Evolutionary conservation across 2,888 invertebrate genomes (phyloP).

Genomic region (Clusia tigrina): DNA sequence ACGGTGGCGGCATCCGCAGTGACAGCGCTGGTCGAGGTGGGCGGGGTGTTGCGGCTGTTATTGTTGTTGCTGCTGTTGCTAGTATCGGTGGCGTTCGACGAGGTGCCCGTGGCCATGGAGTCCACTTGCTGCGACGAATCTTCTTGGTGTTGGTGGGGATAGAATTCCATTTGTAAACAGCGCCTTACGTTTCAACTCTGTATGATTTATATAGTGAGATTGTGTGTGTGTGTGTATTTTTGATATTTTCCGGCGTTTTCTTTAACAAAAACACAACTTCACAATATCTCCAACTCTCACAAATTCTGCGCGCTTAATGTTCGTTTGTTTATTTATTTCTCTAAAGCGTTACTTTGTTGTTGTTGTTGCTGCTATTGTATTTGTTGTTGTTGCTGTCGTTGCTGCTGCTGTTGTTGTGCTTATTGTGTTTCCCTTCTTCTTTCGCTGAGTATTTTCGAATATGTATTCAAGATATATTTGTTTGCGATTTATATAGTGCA

Average conservation of each 20-base stretch:
- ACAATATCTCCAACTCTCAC: background rate
- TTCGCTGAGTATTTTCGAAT: slow-evolving; percentile 11
- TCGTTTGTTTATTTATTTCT: slow-evolving; percentile 16
- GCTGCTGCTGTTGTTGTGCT: slow-evolving; percentile 22
- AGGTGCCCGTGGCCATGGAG: slow-evolving; percentile 48
- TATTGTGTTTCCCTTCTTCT: slow-evolving; percentile 44
- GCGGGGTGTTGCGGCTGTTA: slow-evolving; percentile 49
- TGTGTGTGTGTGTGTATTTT: background rate
- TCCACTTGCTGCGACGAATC: slow-evolving; percentile 27
- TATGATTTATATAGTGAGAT: no score
- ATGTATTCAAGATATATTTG: slow-evolving; percentile 15
- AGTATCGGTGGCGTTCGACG: slow-evolving; percentile 29
- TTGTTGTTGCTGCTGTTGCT: slow-evolving; percentile 32
- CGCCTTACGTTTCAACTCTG: background rate
- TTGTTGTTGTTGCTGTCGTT: slow-evolving; percentile 29
- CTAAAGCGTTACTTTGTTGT: slow-evolving; percentile 23
- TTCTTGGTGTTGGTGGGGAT: slow-evolving; percentile 33
- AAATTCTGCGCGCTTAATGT: background rate
- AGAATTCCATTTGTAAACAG: slow-evolving; percentile 30
- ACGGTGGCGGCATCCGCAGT: slow-evolving; percentile 59
- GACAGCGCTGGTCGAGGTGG: slow-evolving; percentile 45
- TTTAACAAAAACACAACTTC: background rate
- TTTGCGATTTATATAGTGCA: no score
- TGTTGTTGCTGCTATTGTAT: slow-evolving; percentile 31
- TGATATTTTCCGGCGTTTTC: no score